Evolutionary conservation across 35 echinoderm and acorn worm genomes (phyloP).

Genomic region (Strongylocentrotus purpuratus): DNA sequence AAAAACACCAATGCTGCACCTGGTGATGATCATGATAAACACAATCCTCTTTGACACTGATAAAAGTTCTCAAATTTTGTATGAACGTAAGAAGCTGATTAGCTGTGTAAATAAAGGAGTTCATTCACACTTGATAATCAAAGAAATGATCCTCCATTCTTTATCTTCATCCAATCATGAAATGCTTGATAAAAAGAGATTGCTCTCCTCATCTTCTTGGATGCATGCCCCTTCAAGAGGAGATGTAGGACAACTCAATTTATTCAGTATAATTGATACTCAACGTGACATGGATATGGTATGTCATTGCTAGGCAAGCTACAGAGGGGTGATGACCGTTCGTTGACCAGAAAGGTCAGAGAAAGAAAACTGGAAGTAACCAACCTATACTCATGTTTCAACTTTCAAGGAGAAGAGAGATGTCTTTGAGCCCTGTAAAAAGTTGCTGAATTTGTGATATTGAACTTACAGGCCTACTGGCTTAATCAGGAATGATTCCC

Average conservation of each 20-base stretch:
- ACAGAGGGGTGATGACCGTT: background rate
- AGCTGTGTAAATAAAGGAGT: background rate
- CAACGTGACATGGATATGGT: background rate
- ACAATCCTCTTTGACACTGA: background rate
- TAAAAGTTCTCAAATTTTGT: background rate
- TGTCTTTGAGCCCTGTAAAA: background rate
- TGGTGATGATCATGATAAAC: background rate
- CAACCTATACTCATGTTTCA: background rate
- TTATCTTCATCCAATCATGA: background rate
- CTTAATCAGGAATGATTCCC: too few relatives aligned
- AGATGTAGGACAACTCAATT: constrained; percentile 4
- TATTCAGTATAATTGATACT: background rate
- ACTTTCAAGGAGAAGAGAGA: background rate
- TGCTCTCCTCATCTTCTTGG: background rate
- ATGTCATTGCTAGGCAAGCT: background rate
- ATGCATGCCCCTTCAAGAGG: background rate
- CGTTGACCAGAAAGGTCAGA: background rate
- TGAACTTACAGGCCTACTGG: too few relatives aligned
- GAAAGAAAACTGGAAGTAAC: background rate
- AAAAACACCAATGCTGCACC: background rate
- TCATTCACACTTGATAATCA: background rate
- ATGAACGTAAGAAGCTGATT: background rate
- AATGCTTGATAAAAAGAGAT: background rate
- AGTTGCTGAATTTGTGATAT: too few relatives aligned
- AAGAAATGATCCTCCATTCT: background rate